Evolutionary conservation across 2,888 invertebrate species (phyloP), one percentile per base, ranked within the genome.

Genomic region (Eilema caniola): DNA sequence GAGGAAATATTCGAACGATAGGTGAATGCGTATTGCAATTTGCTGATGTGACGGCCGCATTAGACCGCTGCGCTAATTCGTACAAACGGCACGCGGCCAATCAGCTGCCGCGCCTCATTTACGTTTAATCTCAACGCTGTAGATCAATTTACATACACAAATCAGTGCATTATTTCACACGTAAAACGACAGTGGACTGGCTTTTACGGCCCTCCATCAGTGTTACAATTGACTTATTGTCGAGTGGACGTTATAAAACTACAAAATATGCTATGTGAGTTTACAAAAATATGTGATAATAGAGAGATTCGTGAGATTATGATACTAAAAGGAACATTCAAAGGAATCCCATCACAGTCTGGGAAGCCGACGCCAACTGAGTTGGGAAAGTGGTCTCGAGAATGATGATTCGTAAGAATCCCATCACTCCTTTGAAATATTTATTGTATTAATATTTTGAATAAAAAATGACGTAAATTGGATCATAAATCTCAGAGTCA

Each of bases 21-120:
- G 37, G 25, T 41, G n/a, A 28, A 53, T n/a, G 61, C n/a, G 25
- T 61, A 62, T 41, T n/a, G 56, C 53, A 60, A 70, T 66, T 66
- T 62, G 53, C 24, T 41, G 37, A 28, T 20, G 11, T 41, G 37
- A 28, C 23, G 16, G 41, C 47, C 16, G 31, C 61, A 67, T 67
- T 53, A 47, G 31, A n/a, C 60, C 47, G 61, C n/a, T 28, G 31
- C 16, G 31, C 24, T 47, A 61, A 53, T 61, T 14, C 37, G 28
- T 61, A 60, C 67, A 61, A 67, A 67, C 23, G 31, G n/a, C 47
- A 53, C 28, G 47, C 28, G 61, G 28, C 61, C 61, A 67, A 67
- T 67, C 67, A 67, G 53, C 28, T 53, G 47, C 31, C 23, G 31
- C 23, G 67, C 47, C 66, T 67, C 47, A 61, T 69, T 69, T 60